Evolutionary conservation across 2,113 vertebrate species (phyloP).

Genomic region (Rhodinocichla rosea): DNA sequence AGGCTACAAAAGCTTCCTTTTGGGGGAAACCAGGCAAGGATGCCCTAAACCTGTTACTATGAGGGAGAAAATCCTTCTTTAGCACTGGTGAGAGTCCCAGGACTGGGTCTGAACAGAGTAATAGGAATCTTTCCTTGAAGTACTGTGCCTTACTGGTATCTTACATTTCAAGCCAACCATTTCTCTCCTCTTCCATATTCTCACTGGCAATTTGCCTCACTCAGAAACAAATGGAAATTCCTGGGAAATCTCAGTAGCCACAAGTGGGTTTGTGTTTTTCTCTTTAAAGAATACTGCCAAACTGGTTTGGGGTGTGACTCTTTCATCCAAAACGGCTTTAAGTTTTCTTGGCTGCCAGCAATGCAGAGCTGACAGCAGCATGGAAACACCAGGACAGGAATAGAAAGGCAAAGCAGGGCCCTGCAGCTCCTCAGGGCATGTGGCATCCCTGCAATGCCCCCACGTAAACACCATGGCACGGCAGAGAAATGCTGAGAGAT

Average conservation of each 20-base stretch:
- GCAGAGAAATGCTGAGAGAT: neutral
- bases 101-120: neutral
- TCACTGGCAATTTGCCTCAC: neutral
- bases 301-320: neutral
- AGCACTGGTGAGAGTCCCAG: neutral
- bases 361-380: neutral
- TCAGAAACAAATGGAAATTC: neutral
- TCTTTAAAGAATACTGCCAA: neutral
- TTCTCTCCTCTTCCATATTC: neutral
- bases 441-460: neutral
- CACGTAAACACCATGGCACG: neutral
- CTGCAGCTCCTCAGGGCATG: neutral
- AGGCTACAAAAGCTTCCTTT: neutral
- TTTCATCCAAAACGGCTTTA: neutral
- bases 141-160: neutral
- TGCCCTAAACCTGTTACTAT: neutral
- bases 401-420: slow-evolving; percentile 6
- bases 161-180: neutral
- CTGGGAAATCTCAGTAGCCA: neutral
- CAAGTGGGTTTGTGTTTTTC: neutral
- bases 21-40: neutral
- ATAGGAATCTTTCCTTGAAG: neutral
- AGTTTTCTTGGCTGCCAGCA: neutral
- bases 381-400: slow-evolving; percentile 4
- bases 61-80: neutral